Evolutionary conservation across 1,140 invertebrate species (phyloP), one percentile per base, ranked within the genome.

Genomic region (Oryzaephilus surinamensis): DNA sequence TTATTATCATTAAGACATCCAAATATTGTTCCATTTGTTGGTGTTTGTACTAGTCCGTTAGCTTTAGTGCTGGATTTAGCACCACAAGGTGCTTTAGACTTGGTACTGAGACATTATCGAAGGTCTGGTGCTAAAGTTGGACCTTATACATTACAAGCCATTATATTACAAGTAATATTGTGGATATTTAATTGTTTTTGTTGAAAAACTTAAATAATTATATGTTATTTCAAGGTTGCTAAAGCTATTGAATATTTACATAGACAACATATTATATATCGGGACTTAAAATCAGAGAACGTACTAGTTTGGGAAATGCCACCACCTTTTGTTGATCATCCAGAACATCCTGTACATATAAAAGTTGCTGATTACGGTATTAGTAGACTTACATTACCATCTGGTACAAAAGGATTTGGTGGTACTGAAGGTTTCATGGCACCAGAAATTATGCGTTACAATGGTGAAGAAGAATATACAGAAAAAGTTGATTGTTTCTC

Each of bases 401-500:
- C 88, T 10, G 87, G 92, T 12, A 90, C 90, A 0, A 97, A 97
- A 63, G 95, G 96, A 4, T 98, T 97, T 69, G 96, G 93, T 6
- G 96, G 91, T 1, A 94, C 90, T 0, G 89, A 94, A 63, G 92
- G 93, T 1, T 99, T 97, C 59, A 99, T 99, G 88, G 96, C 96
- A 7, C 96, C 95, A 0, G 95, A 98, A 68, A 98, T 98, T 42
- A 91, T 98, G 65, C 75, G 89, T 31, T 95, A 93, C 62, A 97
- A 97, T 62, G 96, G 96, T 0, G 95, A 98, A 62, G 92, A 97
- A 62, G 94, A 96, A 50, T 99, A 99, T 54, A 97, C 93, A 0
- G 93, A 97, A 60, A 98, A 97, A 71, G 92, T 97, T 10, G 96
- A 99, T 59, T 94, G 92, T 48, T 99, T 97, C 60, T 97, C 94